These are phyloP conservation scores for Automeris io DNA, from an alignment of 2,888 invertebrate genomes.

Conservation along the genomic window DNA sequence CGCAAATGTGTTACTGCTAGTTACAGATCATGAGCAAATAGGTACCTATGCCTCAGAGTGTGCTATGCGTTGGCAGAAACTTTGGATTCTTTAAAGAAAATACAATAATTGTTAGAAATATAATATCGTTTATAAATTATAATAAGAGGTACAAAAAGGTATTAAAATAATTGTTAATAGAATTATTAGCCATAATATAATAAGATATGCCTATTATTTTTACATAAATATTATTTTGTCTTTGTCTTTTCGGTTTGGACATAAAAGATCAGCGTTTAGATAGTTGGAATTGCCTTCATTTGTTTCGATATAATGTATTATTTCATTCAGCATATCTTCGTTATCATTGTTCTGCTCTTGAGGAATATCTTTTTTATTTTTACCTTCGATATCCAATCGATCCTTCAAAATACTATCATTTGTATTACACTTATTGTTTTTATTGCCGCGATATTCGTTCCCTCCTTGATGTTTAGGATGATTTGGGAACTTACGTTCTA, in stretches of 20 bases:
- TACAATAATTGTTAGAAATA: background rate
- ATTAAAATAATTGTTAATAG: too few species aligned
- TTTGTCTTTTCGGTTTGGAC: conserved; percentile 47
- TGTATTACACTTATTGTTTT: conserved; percentile 16
- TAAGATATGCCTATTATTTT: conserved; percentile 18
- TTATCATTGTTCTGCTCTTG: conserved; percentile 24
- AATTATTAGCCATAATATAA: background rate
- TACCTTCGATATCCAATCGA: conserved; percentile 14
- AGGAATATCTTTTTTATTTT: conserved; percentile 10
- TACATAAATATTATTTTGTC: conserved; percentile 55
- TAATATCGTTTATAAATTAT: background rate
- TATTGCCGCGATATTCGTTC: conserved; percentile 20
- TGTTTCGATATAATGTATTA: conserved; percentile 54
- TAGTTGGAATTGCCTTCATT: conserved; percentile 26
- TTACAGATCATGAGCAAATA: conserved; percentile 7
- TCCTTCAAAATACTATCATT: conserved; percentile 15
- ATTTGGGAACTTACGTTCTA: conserved; percentile 34
- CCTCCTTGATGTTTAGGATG: conserved; percentile 27
- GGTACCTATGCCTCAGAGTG: conserved; percentile 12
- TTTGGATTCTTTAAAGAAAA: background rate
- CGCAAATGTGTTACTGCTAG: conserved; percentile 20
- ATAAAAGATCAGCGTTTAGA: conserved; percentile 39
- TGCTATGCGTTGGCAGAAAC: background rate
- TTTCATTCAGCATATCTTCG: conserved; percentile 59
- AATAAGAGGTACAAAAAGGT: background rate